phyloP scores from a whole-genome alignment of 2,888 invertebrate species.

The Megastigmus dorsalis region DNA sequence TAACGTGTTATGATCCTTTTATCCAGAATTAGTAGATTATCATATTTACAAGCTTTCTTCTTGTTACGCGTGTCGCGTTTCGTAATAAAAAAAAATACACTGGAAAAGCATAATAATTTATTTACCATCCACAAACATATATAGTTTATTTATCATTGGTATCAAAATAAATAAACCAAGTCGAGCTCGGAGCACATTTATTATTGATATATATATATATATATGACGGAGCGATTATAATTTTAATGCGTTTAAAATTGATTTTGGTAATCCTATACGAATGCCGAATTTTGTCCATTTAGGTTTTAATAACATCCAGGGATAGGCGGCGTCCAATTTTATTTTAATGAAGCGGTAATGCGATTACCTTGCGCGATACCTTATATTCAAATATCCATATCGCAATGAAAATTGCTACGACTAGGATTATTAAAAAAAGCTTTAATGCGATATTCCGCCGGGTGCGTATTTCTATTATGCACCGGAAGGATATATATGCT shows the following conservation, averaged over 20 bases:
- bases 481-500: too few relatives aligned
- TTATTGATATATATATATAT: not conserved
- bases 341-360: conserved; percentile 35
- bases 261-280: conserved; percentile 20
- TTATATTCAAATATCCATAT: conserved; percentile 30
- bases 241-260: conserved; percentile 31
- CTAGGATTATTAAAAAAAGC: conserved; percentile 24
- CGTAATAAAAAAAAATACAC: too few relatives aligned
- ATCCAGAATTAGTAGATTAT: too few relatives aligned
- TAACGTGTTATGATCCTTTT: too few relatives aligned
- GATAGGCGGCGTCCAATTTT: not conserved
- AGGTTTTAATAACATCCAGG: conserved; percentile 18
- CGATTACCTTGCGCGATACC: conserved; percentile 15
- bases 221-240: not conserved
- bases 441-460: not conserved
- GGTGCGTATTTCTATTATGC: too few relatives aligned
- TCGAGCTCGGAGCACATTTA: too few relatives aligned
- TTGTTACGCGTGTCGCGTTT: too few relatives aligned
- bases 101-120: too few relatives aligned
- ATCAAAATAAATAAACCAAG: too few relatives aligned
- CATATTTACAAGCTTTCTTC: too few relatives aligned
- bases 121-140: too few relatives aligned
- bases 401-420: conserved; percentile 5
- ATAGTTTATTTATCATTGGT: too few relatives aligned
- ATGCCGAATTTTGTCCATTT: conserved; percentile 20